Evolutionary conservation across 2,888 invertebrate genomes (phyloP).

Genomic region (Nomada fucata): DNA sequence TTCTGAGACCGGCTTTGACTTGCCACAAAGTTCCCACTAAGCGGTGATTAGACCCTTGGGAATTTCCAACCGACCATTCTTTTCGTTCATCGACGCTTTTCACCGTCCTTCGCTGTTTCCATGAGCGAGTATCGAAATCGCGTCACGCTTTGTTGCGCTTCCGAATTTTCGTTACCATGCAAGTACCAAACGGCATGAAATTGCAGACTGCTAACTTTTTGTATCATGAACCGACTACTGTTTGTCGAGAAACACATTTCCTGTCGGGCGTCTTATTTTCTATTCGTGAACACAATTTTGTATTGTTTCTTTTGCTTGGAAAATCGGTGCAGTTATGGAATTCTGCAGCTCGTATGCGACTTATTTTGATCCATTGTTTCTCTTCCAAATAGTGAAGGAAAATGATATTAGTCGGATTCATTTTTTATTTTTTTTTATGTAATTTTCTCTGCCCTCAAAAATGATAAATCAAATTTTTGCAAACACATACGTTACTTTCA

Average conservation of each 20-base stretch:
- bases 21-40: slow-evolving; percentile 41
- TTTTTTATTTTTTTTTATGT: too few relatives aligned
- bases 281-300: not conserved
- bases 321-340: not conserved
- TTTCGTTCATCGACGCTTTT: not conserved
- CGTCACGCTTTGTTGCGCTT: not conserved
- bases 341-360: not conserved
- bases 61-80: slow-evolving; percentile 39
- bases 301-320: not conserved
- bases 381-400: too few relatives aligned
- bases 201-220: not conserved
- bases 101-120: not conserved
- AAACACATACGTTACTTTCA: too few relatives aligned
- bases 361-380: too few relatives aligned
- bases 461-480: too few relatives aligned
- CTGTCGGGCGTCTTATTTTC: not conserved
- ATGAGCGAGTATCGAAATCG: not conserved
- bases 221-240: not conserved
- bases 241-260: not conserved
- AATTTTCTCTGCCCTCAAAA: too few relatives aligned
- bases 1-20: slow-evolving; percentile 32
- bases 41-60: slow-evolving; percentile 48
- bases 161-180: slow-evolving; percentile 23
- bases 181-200: not conserved
- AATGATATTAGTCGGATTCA: too few relatives aligned